phyloP scores from a whole-genome alignment of 2,888 invertebrate species.

The Lagria hirta region DNA sequence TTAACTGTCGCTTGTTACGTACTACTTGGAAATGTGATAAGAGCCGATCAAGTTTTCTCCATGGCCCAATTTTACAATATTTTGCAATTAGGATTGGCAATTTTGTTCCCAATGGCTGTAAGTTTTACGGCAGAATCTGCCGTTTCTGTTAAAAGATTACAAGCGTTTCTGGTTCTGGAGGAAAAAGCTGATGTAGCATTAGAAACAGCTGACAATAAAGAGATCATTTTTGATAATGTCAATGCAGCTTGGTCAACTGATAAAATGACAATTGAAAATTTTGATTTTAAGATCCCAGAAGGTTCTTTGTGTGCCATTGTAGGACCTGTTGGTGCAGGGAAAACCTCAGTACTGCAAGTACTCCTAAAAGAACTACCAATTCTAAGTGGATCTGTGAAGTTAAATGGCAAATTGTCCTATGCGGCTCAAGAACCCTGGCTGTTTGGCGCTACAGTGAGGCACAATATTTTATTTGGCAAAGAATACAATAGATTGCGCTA shows the following conservation, averaged over 20 bases:
- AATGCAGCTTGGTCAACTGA: slow-evolving; percentile 18
- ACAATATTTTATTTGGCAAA: slow-evolving; percentile 77
- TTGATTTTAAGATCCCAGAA: slow-evolving; percentile 18
- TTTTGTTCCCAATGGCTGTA: slow-evolving; percentile 29
- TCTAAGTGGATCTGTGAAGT: slow-evolving; percentile 59
- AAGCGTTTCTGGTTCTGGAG: slow-evolving; percentile 30
- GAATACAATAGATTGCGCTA: slow-evolving; percentile 59
- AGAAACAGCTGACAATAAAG: background rate
- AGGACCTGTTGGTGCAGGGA: slow-evolving; percentile 68
- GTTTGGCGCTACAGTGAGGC: slow-evolving; percentile 66
- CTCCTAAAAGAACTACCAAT: slow-evolving; percentile 70
- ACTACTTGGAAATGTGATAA: slow-evolving; percentile 63
- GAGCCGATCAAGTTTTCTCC: slow-evolving; percentile 51
- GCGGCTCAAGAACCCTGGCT: slow-evolving; percentile 80
- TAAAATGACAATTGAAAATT: slow-evolving; percentile 11
- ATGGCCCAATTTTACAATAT: slow-evolving; percentile 30
- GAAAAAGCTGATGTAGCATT: slow-evolving; percentile 24
- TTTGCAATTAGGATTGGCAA: slow-evolving; percentile 28
- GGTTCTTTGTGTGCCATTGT: slow-evolving; percentile 54
- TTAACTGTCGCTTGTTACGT: slow-evolving; percentile 75
- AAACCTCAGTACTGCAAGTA: slow-evolving; percentile 68
- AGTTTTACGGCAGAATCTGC: slow-evolving; percentile 28
- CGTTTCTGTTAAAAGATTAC: slow-evolving; percentile 29
- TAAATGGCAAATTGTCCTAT: slow-evolving; percentile 66
- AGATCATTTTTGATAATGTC: slow-evolving; percentile 14